Evolutionary conservation across 2,888 invertebrate species (phyloP).

Genomic region (Brachypalpus laphriformis): DNA sequence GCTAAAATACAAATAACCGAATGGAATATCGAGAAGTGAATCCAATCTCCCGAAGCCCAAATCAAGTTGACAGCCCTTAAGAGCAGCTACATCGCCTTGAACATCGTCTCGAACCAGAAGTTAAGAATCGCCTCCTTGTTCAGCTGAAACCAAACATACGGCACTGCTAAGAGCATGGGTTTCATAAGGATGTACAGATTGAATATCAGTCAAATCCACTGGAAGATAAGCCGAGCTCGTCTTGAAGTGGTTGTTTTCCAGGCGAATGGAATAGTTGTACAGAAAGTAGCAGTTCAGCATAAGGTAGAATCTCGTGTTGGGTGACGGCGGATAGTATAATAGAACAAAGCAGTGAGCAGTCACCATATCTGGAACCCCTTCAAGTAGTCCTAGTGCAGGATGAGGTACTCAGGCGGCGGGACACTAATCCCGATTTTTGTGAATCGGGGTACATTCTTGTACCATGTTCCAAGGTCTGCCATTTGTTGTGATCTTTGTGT

Average conservation of each 20-base stretch:
- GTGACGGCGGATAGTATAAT: conserved; percentile 95
- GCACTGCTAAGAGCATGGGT: conserved; percentile 96
- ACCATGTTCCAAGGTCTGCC: conserved; percentile 93
- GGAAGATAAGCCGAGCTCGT: conserved; percentile 96
- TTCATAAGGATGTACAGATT: conserved; percentile 96
- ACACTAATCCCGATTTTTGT: conserved; percentile 97
- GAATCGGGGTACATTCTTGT: conserved; percentile 92
- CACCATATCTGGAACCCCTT: conserved; percentile 88
- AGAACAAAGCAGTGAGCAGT: conserved; percentile 94
- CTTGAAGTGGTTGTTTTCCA: conserved; percentile 93
- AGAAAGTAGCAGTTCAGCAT: conserved; percentile 98
- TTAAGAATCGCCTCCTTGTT: conserved; percentile 97
- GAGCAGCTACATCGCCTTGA: conserved; percentile 99
- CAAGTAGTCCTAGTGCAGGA: conserved; percentile 89
- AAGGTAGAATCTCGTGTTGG: conserved; percentile 97
- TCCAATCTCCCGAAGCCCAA: conserved; percentile 91
- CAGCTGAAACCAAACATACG: conserved; percentile 99
- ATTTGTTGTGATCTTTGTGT: conserved; percentile 83
- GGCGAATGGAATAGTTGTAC: conserved; percentile 95
- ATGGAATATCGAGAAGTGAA: conserved; percentile 96
- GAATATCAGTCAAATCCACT: conserved; percentile 92
- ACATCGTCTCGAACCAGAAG: conserved; percentile 99
- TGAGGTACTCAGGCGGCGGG: conserved; percentile 87
- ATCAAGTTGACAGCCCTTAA: conserved; percentile 95
- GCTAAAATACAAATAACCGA: conserved; percentile 99